Conservation (phyloP, 2,113 vertebrate genomes). For the Tyto alba region DNA sequence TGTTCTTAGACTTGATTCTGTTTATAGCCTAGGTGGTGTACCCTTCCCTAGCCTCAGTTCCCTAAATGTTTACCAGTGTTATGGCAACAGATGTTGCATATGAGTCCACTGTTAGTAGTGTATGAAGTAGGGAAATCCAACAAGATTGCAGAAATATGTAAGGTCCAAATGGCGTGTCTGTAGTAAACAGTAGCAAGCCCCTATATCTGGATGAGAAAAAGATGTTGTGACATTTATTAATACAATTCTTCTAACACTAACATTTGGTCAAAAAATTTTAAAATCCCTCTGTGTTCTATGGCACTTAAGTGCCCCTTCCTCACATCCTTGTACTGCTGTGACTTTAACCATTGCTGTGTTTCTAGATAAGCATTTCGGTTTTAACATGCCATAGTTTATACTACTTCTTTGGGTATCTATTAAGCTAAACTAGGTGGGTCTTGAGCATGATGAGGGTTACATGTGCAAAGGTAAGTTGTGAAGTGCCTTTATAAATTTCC, state of each 20-base stretch:
- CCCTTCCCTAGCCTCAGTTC: not conserved
- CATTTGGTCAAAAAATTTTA: too few species aligned
- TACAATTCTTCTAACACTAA: too few species aligned
- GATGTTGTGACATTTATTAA: accelerated
- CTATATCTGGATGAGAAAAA: not conserved
- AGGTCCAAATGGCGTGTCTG: not conserved
- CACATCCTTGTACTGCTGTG: not conserved
- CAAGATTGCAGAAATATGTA: accelerated
- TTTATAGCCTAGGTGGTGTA: not conserved
- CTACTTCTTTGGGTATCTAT: accelerated
- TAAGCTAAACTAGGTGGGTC: not conserved
- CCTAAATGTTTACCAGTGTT: not conserved
- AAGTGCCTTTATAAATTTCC: not conserved
- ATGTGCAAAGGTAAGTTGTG: not conserved
- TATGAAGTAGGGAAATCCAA: not conserved
- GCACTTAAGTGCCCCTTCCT: not conserved
- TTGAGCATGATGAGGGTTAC: not conserved
- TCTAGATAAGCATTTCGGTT: accelerated
- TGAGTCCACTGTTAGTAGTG: accelerated
- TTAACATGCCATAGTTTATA: accelerated
- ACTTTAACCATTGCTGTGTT: not conserved
- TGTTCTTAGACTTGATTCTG: not conserved
- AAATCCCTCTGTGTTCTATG: accelerated
- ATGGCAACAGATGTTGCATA: too few species aligned
- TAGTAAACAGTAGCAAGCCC: not conserved